Conservation (phyloP, 2,888 invertebrate species). For the Patella ulyssiponensis region DNA sequence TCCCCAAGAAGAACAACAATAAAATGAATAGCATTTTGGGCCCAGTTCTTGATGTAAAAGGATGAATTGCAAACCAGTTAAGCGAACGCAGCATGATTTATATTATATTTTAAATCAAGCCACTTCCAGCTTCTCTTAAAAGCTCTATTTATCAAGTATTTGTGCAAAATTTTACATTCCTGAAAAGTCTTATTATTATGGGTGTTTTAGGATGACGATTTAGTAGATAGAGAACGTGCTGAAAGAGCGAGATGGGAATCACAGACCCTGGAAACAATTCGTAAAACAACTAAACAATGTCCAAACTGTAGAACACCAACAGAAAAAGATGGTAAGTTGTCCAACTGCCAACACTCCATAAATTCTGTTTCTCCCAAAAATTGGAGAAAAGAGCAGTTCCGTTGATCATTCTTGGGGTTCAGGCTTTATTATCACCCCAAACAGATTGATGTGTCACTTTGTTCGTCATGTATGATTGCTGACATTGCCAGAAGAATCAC, state of each 20-base stretch:
- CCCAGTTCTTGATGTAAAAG: no score
- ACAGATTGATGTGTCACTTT: not conserved
- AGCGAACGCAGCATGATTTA: no score
- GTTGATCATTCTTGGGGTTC: not conserved
- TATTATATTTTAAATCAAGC: no score
- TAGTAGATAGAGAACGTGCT: slow-evolving; percentile 53
- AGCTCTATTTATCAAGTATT: no score
- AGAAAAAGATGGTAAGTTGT: slow-evolving; percentile 80
- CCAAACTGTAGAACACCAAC: slow-evolving; percentile 88
- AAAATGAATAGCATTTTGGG: no score
- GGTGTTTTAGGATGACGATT: slow-evolving; percentile 33
- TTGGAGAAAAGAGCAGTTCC: not conserved
- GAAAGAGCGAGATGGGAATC: slow-evolving; percentile 81
- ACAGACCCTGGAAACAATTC: slow-evolving; percentile 81
- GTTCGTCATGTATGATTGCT: no score
- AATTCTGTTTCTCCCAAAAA: not conserved
- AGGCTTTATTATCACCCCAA: not conserved
- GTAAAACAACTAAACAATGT: slow-evolving; percentile 86
- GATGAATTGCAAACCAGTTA: no score
- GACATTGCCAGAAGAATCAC: no score
- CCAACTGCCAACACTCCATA: not conserved
- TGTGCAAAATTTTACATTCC: no score
- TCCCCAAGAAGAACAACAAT: no score
- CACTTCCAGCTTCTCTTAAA: no score
- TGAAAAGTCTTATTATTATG: no score